Percentiles rank a stretch among this genome's conserved stretches.
These are phyloP conservation scores for Pachyuromys duprasi DNA, from an alignment of 2,797 vertebrate species.

Conservation along the genomic window DNA sequence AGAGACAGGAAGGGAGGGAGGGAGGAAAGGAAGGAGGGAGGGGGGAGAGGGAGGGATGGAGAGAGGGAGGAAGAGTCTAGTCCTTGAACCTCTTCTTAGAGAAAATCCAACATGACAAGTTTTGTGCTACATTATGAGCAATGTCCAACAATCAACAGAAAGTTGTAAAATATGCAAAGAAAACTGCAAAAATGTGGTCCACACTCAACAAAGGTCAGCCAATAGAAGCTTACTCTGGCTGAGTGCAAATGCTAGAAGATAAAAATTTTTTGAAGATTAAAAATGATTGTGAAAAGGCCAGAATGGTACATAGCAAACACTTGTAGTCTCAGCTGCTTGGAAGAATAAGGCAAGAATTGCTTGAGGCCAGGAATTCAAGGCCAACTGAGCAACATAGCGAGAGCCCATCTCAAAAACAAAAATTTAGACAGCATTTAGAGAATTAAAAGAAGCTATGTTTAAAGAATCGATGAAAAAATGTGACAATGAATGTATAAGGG, in stretches of 20 bases:
- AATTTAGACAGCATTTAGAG: not conserved
- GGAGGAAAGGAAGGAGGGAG: too few relatives aligned
- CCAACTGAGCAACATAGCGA: not conserved
- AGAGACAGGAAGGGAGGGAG: too few relatives aligned
- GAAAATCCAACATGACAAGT: not conserved
- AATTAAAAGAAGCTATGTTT: slow-evolving; percentile 2
- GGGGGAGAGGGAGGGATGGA: too few relatives aligned
- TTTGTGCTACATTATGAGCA: not conserved
- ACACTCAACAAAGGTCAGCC: not conserved
- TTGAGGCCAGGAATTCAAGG: not conserved
- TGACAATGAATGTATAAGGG: not conserved
- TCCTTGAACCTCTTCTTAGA: not conserved
- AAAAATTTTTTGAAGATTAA: slow-evolving; percentile 2
- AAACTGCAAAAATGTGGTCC: not conserved
- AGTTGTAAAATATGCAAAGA: not conserved
- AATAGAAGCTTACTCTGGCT: not conserved
- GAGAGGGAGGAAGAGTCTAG: not conserved
- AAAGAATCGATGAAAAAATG: slow-evolving; percentile 38
- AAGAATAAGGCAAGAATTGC: not conserved
- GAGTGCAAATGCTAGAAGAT: not conserved
- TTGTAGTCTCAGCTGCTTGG: not conserved
- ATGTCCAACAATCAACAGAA: slow-evolving; percentile 15
- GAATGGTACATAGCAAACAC: too few relatives aligned
- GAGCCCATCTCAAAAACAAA: not conserved
- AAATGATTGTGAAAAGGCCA: slow-evolving; percentile 27